phyloP scores from a whole-genome alignment of 2,888 invertebrate species.

The Plebejus melissa region DNA sequence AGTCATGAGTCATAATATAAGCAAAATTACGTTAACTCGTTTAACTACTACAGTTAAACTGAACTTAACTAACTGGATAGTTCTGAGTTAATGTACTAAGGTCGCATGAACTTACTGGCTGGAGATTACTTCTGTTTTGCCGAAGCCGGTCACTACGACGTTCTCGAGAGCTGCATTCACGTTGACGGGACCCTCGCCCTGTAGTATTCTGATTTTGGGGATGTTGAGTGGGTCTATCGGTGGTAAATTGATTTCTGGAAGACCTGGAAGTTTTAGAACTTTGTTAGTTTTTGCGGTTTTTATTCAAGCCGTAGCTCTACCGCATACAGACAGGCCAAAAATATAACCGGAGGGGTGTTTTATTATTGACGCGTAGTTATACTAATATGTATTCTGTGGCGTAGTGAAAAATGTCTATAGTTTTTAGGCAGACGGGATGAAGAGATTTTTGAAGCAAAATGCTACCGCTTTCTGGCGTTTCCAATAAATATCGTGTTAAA shows the following conservation, averaged over 20 bases:
- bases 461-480: background rate
- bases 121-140: conserved; percentile 78
- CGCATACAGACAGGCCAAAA: background rate
- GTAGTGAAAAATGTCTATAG: background rate
- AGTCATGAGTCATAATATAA: background rate
- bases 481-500: background rate
- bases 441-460: background rate
- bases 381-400: background rate
- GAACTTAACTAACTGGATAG: conserved; percentile 8
- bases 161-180: conserved; percentile 84
- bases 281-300: background rate
- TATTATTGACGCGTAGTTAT: no score
- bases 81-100: conserved; percentile 4
- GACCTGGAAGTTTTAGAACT: conserved; percentile 52
- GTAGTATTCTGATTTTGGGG: conserved; percentile 81
- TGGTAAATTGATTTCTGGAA: conserved; percentile 79
- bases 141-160: conserved; percentile 82
- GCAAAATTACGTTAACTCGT: background rate
- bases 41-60: conserved; percentile 28
- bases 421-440: background rate
- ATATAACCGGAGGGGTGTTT: no score
- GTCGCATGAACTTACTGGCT: conserved; percentile 77
- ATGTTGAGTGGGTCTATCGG: conserved; percentile 83
- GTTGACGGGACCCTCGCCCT: conserved; percentile 84
- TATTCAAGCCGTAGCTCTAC: background rate